Conservation (phyloP, 23 tunicate species). For the Ascidia mentula region DNA sequence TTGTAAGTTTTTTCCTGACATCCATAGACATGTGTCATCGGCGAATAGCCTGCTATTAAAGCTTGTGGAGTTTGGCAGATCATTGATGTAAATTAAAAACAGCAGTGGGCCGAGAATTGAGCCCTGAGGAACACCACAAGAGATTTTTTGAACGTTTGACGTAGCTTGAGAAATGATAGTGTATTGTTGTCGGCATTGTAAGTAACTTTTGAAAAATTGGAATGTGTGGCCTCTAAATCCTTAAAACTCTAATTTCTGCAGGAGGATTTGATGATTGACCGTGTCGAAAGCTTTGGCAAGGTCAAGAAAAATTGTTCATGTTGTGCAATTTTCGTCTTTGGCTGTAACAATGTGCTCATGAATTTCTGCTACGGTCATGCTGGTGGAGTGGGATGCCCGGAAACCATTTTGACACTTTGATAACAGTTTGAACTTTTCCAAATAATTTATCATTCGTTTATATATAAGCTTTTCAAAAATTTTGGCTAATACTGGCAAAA, state of each 20-base stretch:
- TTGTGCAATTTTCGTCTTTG: background rate
- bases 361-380: background rate
- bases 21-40: slow-evolving; percentile 1
- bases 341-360: slow-evolving; percentile 2
- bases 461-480: slow-evolving; percentile 17
- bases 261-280: slow-evolving; percentile 3
- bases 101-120: slow-evolving; percentile 2
- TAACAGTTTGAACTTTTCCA: slow-evolving; percentile 15
- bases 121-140: slow-evolving; percentile 11
- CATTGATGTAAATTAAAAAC: slow-evolving; percentile 5
- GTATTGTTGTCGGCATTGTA: background rate
- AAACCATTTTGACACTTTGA: slow-evolving; percentile 8
- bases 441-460: background rate
- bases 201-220: slow-evolving; percentile 2
- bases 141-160: background rate
- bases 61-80: background rate
- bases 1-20: background rate
- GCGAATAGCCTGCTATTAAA: background rate
- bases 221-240: slow-evolving; percentile 11
- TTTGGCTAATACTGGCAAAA: slow-evolving; percentile 4
- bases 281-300: slow-evolving; percentile 17
- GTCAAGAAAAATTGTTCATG: slow-evolving; percentile 18
- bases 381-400: background rate
- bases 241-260: slow-evolving; percentile 18
- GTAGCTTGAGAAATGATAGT: background rate